Conservation (phyloP, 1,140 invertebrate species). For the Homalodisca vitripennis region DNA sequence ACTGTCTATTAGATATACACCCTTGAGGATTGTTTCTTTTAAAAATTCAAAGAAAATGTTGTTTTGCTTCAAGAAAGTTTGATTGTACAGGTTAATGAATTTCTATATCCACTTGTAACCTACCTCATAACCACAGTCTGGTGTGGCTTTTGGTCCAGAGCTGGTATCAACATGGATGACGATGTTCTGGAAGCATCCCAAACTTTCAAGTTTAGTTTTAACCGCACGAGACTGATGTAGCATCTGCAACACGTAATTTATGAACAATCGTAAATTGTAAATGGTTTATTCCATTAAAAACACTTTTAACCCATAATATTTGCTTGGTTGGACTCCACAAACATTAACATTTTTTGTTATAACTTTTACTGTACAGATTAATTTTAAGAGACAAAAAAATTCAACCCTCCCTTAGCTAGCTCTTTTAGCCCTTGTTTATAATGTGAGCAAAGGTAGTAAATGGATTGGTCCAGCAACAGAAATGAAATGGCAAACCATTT, state of each 20-base stretch:
- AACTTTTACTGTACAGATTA: background rate
- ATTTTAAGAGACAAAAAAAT: background rate
- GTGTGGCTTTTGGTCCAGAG: constrained; percentile 62
- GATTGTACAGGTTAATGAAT: no score
- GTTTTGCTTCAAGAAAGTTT: no score
- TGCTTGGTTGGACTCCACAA: no score
- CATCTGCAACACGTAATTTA: constrained; percentile 34
- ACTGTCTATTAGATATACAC: no score
- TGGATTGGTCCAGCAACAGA: no score
- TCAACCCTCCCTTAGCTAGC: background rate
- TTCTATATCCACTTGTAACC: no score
- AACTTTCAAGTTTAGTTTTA: constrained; percentile 64
- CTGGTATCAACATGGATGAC: constrained; percentile 82
- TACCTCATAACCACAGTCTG: constrained; percentile 74
- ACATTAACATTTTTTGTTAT: background rate
- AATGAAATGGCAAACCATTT: no score
- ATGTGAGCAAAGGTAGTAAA: no score
- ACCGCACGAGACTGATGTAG: constrained; percentile 52
- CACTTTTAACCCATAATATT: background rate
- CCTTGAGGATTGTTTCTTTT: no score
- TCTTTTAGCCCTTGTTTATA: background rate
- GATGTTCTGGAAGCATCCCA: constrained; percentile 82
- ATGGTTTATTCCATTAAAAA: background rate
- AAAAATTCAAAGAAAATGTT: no score
- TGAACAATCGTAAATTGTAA: background rate